Conservation (phyloP, 1,140 invertebrate genomes). For the Ips nitidus region DNA sequence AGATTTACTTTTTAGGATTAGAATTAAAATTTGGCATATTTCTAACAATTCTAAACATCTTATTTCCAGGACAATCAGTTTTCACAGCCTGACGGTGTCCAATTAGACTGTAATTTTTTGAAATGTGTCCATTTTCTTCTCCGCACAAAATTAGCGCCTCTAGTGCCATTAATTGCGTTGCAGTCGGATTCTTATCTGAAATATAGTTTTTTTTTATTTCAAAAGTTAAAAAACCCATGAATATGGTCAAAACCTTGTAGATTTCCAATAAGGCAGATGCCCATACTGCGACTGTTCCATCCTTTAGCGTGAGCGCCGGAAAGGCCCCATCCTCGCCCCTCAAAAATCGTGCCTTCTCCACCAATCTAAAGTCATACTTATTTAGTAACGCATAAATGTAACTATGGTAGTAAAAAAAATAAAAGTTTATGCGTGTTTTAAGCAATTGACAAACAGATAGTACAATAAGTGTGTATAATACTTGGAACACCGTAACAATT, state of each 20-base stretch:
- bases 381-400: too few species aligned
- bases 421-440: too few species aligned
- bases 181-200: slow-evolving; percentile 34
- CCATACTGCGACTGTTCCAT: slow-evolving; percentile 68
- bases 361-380: slow-evolving; percentile 52
- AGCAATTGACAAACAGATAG: too few species aligned
- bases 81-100: slow-evolving; percentile 33
- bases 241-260: slow-evolving; percentile 49
- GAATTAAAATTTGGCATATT: slow-evolving; percentile 27
- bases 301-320: slow-evolving; percentile 66
- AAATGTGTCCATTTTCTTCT: slow-evolving; percentile 16
- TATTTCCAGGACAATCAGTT: slow-evolving; percentile 36
- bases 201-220: neutral
- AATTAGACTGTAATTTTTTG: slow-evolving; percentile 28
- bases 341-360: slow-evolving; percentile 60
- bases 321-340: slow-evolving; percentile 71
- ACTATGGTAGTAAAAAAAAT: too few species aligned
- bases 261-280: slow-evolving; percentile 64
- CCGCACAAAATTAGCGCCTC: slow-evolving; percentile 32
- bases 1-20: slow-evolving; percentile 6
- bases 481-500: too few species aligned
- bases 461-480: too few species aligned
- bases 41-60: slow-evolving; percentile 28
- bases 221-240: neutral
- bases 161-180: slow-evolving; percentile 22